Percentiles rank a stretch among this genome's conserved stretches.
Conservation (phyloP, 2,113 vertebrate genomes). For the Rafetus swinhoei region DNA sequence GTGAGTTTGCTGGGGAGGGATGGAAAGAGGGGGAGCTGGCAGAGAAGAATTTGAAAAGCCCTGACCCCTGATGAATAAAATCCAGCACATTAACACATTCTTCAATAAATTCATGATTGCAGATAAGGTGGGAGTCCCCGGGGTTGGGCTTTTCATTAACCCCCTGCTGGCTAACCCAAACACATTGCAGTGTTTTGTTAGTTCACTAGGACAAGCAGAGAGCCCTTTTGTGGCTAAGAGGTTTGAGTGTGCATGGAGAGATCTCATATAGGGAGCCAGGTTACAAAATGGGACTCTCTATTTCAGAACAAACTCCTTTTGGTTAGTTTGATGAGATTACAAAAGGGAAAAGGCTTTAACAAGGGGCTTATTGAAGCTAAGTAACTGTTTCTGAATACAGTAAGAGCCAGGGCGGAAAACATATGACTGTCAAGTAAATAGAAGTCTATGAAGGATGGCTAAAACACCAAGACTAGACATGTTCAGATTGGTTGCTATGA, state of each 20-base stretch:
- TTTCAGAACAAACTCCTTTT: conserved; percentile 72
- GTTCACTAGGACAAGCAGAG: conserved; percentile 66
- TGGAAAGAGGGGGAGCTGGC: conserved; percentile 70
- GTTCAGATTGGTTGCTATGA: accelerated
- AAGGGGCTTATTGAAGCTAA: conserved; percentile 69
- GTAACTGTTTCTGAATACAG: conserved; percentile 66
- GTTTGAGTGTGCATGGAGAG: conserved; percentile 48
- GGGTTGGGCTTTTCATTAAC: conserved; percentile 78
- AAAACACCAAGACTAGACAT: not conserved
- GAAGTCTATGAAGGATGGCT: not conserved
- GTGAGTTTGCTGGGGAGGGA: conserved; percentile 83
- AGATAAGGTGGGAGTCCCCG: conserved; percentile 76
- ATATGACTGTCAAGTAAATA: conserved; percentile 60
- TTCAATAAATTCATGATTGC: conserved; percentile 78
- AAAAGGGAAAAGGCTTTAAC: conserved; percentile 66
- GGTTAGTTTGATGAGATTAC: conserved; percentile 71
- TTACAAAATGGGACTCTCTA: conserved; percentile 65
- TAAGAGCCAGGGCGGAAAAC: conserved; percentile 63
- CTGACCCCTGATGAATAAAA: conserved; percentile 80
- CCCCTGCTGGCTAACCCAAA: conserved; percentile 77
- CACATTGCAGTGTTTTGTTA: conserved; percentile 73
- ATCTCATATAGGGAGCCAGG: conserved; percentile 55
- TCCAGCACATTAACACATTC: conserved; percentile 81
- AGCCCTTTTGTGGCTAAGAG: conserved; percentile 63
- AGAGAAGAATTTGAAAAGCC: conserved; percentile 85